Base-by-base conservation (phyloP, 1,140 invertebrate genomes). In the Drosophila rhopaloa region DNA sequence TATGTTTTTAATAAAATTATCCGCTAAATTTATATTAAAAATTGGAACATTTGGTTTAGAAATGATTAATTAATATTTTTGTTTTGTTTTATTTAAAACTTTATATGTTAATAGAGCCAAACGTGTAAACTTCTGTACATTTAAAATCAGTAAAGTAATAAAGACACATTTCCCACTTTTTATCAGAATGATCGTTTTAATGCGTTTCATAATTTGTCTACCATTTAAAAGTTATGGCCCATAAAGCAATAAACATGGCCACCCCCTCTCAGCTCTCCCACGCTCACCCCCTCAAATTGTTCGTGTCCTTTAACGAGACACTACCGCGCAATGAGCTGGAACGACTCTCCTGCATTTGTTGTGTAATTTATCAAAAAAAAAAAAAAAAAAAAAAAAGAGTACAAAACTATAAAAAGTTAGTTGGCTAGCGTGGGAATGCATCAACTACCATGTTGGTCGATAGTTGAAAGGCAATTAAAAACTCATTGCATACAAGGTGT, bases 341-440 rank as follows among this genome's bases (percentile, higher is more conserved):
- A 86, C 83, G 40, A 14, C 16, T 55, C 19, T 56, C 27, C 32
- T 54, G 35, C 70, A 76, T 76, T 82, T 86, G 79, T 76, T 46
- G 71, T 71, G 80, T 80, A 89, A 88, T 88, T 89, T 83, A 80
- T 89, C 76, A 81, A 71, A 68, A 71, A 66, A 14, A 8, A 24
- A 62, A 81, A 71, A 68, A 71, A 66, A 14, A 8, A 24, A 62
- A 46, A 14, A 32, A 19, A 50, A 50, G 8, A 32, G 11, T 58
- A 53, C 24, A 67, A 56, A 62, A 55, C 43, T 74, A 35, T 75
- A 75, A 56, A 55, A 75, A 76, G 72, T 71, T 70, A 66, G 72
- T 65, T 48, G 43, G 19, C 38, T 16, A 61, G 29, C 82, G 83
- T 86, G 83, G 83, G 79, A 83, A 83, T 74, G 66, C 71, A 11